A percentile compares a stretch with the other conserved stretches of the same genome.
Evolutionary conservation across 2,888 invertebrate species (phyloP).

Genomic region (Apamea sordens): DNA sequence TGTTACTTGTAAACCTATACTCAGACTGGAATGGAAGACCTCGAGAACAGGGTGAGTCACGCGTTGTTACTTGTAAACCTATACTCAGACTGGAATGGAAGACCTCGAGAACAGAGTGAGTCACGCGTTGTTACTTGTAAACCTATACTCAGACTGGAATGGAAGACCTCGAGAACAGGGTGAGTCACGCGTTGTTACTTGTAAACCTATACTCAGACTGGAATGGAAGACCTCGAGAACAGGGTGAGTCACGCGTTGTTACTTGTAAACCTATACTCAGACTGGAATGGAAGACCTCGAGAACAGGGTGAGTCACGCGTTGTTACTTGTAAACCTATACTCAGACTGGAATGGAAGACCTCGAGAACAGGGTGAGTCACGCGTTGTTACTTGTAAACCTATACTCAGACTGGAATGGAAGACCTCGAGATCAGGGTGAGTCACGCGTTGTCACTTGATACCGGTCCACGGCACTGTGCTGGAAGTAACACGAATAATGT

Average conservation of each 20-base stretch:
- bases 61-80: slow-evolving; percentile 93
- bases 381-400: slow-evolving; percentile 93
- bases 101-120: slow-evolving; percentile 95
- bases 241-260: slow-evolving; percentile 90
- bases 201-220: slow-evolving; percentile 98
- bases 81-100: slow-evolving; percentile 99
- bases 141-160: slow-evolving; percentile 98
- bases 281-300: slow-evolving; percentile 98
- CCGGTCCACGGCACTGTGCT: background rate
- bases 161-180: slow-evolving; percentile 97
- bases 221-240: slow-evolving; percentile 97
- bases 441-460: background rate
- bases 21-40: slow-evolving; percentile 98
- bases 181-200: slow-evolving; percentile 89
- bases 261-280: slow-evolving; percentile 98
- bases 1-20: slow-evolving; percentile 96
- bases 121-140: slow-evolving; percentile 91
- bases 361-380: slow-evolving; percentile 93
- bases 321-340: slow-evolving; percentile 96
- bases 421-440: slow-evolving; percentile 95
- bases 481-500: too few relatives aligned
- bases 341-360: slow-evolving; percentile 98
- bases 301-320: slow-evolving; percentile 92
- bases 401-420: slow-evolving; percentile 99
- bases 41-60: slow-evolving; percentile 93